phyloP scores from a whole-genome alignment of 2,797 vertebrate genomes.

The Odontamblyopus rebecca region DNA sequence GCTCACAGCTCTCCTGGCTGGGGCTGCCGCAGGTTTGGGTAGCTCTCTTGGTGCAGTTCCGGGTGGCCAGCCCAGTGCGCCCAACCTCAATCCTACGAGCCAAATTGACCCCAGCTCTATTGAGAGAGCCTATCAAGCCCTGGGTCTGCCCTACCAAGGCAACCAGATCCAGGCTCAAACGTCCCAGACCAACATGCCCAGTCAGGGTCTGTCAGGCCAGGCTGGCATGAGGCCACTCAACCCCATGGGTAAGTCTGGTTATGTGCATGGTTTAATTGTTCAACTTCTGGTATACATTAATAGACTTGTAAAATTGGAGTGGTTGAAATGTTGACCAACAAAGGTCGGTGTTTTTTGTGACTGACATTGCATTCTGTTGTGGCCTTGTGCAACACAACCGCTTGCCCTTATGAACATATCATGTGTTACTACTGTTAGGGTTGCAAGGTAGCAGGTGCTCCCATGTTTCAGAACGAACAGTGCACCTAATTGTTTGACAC shows the following conservation, averaged over 20 bases:
- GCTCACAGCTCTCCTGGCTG: conserved; percentile 85
- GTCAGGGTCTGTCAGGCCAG: conserved; percentile 80
- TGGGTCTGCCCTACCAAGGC: conserved; percentile 96
- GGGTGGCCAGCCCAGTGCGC: conserved; percentile 85
- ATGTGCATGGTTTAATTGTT: neutral
- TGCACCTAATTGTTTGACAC: too few species aligned
- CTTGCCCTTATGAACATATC: too few species aligned
- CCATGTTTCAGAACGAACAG: neutral
- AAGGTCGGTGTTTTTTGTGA: neutral
- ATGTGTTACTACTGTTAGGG: too few species aligned
- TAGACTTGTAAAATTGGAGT: neutral
- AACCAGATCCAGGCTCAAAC: conserved; percentile 89
- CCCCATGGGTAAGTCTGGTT: conserved; percentile 83
- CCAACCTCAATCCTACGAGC: conserved; percentile 89
- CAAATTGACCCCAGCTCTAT: conserved; percentile 99
- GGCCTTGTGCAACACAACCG: too few species aligned
- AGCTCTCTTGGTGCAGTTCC: conserved; percentile 84
- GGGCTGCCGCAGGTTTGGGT: conserved; percentile 82
- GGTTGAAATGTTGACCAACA: neutral
- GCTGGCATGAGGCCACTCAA: conserved; percentile 87
- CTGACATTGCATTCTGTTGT: neutral
- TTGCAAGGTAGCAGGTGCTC: neutral
- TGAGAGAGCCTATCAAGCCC: conserved; percentile 94
- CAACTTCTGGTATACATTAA: neutral
- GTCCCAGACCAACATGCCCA: conserved; percentile 83